Evolutionary conservation across 2,888 invertebrate genomes (phyloP), one percentile per base, ranked within the genome.

Genomic region (Lasioglossum vierecki): DNA sequence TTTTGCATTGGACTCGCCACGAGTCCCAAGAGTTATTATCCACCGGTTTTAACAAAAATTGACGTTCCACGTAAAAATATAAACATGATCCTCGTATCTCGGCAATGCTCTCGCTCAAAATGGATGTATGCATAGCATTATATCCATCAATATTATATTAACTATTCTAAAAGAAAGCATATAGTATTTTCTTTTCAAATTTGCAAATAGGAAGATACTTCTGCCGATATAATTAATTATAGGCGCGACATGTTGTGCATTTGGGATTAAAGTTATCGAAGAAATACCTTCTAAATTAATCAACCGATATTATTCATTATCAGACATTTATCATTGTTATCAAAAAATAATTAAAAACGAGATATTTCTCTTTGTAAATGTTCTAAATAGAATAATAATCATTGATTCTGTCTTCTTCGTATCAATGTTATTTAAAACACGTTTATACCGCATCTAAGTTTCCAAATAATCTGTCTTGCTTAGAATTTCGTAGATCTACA

Each of bases 11-110:
- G 39, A 77, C 70, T 70, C 26, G 39, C 53, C 35, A 18, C 35
- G 35, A 35, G 35, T 35, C 35, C 35, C 41, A 26, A 13, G 30
- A 53, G 39, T 9, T 8, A 18, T 53, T 70, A 70, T 77, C 70
- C 4, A 39, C 22, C 39, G 39, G 6, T 30, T 22, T 46, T 53
- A 49, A 77, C 30, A 70, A 53, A 77, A 77, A 77, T 41, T 70
- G 5, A 22, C 26, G 53, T 30, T 39, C 53, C 41, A 18, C 13
- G 70, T 53, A 77, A 70, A 53, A 77, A 41, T 26, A 70, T 22
- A 49, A 68, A 76, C 76, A 66, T 15, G 66, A 76, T 35, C 76
- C 15, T 8, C n/a, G 35, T 49, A 76, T 66, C 76, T 63, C 15
- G 35, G 13, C 11, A 76, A 76, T 35, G 46, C 15, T 66, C 35